Evolutionary conservation across 2,888 invertebrate genomes (phyloP).

Genomic region (Megalurothrips usitatus): DNA sequence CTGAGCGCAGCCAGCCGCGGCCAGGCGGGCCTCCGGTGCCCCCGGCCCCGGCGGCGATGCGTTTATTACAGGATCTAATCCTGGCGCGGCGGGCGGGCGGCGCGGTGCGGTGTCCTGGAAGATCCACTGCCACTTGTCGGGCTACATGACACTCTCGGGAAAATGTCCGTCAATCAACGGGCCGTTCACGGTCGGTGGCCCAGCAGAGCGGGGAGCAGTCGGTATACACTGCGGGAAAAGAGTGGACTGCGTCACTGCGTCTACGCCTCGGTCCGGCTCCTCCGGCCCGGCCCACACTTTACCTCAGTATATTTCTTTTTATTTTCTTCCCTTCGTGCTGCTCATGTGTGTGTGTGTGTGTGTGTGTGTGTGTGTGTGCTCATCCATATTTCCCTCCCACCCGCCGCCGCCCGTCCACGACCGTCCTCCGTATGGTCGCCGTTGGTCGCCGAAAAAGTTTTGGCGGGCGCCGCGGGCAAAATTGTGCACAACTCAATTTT

Average conservation of each 20-base stretch:
- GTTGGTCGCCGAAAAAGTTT: not conserved
- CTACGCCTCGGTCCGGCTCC: too few species aligned
- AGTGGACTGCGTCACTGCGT: not conserved
- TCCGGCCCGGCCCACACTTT: too few species aligned
- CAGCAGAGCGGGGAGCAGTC: not conserved
- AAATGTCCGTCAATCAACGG: not conserved
- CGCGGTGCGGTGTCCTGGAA: not conserved
- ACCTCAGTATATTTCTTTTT: not conserved
- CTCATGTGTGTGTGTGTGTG: too few species aligned
- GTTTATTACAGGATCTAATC: too few species aligned
- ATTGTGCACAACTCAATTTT: constrained; percentile 1
- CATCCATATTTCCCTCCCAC: not conserved
- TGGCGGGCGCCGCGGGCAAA: not conserved
- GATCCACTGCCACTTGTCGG: not conserved
- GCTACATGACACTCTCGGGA: not conserved
- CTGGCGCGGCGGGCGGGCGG: not conserved
- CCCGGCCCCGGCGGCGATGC: too few species aligned
- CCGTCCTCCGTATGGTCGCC: not conserved
- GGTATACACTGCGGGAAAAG: not conserved
- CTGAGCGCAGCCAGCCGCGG: too few species aligned
- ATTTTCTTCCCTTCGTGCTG: not conserved
- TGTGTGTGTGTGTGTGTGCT: not conserved
- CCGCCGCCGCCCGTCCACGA: not conserved
- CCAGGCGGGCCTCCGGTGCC: too few species aligned
- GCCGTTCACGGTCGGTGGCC: not conserved